Base-by-base conservation (phyloP, 2,113 vertebrate species). In the Chamaetylas fuelleborni region DNA sequence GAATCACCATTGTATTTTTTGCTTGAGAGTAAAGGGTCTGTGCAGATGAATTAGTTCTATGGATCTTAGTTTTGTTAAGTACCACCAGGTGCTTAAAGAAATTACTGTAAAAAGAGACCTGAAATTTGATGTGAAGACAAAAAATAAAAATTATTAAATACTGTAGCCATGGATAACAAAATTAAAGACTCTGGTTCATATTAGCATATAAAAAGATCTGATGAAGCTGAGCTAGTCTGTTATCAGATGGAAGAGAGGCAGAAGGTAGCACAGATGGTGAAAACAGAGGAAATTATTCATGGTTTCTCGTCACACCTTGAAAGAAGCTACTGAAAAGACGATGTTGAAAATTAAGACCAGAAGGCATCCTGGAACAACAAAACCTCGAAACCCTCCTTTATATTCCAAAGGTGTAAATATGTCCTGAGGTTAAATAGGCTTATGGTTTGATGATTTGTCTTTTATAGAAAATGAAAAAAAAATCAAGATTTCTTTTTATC, bases 221-320 rank as follows among this genome's bases (percentile, higher is more conserved):
- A 93, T 88, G 62, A 93, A 95, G 92, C 90, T 93, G 43, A 94
- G 87, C 22, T 94, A 87, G 88, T 90, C 81, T 76, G 58, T 81
- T 92, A 94, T 96, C 87, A 94, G 70, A 91, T 78, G 62, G 81
- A 94, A 82, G 36, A 85, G 79, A 95, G 71, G 95, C 93, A 96
- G 96, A 96, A 96, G 93, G 95, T 88, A 90, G 93, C 93, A 96
- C 95, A 96, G 95, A 96, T 95, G 95, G 95, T 82, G 40, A 94
- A 95, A 77, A 95, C 85, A 95, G 87, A 93, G 70, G 93, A 96
- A 96, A 96, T 95, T 96, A 96, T 96, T 96, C 95, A 90, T 87
- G 93, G 93, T 90, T 95, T 53, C 85, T 90, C 45, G 0, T 58
- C 93, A 72, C 88, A 95, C 96, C 96, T 96, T 95, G 92, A 96